Evolutionary conservation across 2,888 invertebrate species (phyloP), one percentile per base, ranked within the genome.

Genomic region (Erebia palarica): DNA sequence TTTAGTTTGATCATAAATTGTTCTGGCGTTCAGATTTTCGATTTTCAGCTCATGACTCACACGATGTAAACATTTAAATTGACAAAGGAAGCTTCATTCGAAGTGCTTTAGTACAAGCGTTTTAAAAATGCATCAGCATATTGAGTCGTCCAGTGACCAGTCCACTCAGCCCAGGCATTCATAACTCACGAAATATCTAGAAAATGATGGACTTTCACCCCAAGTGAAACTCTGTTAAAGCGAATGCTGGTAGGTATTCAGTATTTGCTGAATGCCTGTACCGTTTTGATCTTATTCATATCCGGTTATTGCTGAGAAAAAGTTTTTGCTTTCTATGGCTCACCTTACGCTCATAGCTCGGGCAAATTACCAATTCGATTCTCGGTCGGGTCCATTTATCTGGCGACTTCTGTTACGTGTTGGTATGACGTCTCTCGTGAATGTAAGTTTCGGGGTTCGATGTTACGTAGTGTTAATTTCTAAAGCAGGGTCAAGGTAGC

Each of bases 191-290:
- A 69, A 74, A 70, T 65, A 65, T 51, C 65, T 57, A 53, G 44
- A 67, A 68, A 65, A 68, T 60, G 53, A 44, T 18, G 21, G 57
- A 70, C 74, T 74, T 74, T 74, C 74, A 70, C 74, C 70, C 11
- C 69, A 69, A 73, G 73, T 64, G 73, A 71, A 73, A 73, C 59
- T 53, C 16, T 11, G 49, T 47, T n/a, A n/a, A 58, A 16, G 58
- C 47, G 57, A 27, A 58, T 21, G 27, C 13, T 73, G 47, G 71
- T 55, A 66, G 53, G 66, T 69, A 66, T 66, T 66, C 47, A 72
- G 60, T 60, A 14, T 42, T 60, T n/a, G 16, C 61, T 5, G 61
- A 61, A 16, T 18, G 44, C 60, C 27, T 58, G 59, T 47, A 57
- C 69, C 55, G 65, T 63, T 67, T 63, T 57, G 63, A 55, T 65